Evolutionary conservation across 2,888 invertebrate genomes (phyloP), one percentile per base, ranked within the genome.

Genomic region (Uloborus plumipes): DNA sequence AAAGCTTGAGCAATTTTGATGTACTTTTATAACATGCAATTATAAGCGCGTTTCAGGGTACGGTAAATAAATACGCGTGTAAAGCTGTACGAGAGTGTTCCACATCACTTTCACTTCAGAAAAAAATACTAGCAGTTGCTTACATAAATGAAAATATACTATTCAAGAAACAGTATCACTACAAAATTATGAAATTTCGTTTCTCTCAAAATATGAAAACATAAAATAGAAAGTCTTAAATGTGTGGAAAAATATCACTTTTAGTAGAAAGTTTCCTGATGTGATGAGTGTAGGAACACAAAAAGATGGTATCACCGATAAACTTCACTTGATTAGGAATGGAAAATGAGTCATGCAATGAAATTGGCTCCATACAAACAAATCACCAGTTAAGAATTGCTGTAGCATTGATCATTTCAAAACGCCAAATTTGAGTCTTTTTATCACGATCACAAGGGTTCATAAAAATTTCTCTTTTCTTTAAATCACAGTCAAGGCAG

Each of bases 401-500:
- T 14, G 88, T 88, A 39, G 79, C 85, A 81, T 90, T 89, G 18
- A 89, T 70, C 22, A 86, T 86, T 72, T 94, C 93, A 86, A 95
- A 91, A 69, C 89, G 89, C 96, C 96, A 97, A 85, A 92, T 92
- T 89, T 97, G 96, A 0, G 93, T 92, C 66, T 89, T 87, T 0
- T 91, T 91, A 0, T 87, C 85, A 0, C 88, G 85, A 86, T 92
- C 91, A 87, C 93, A 93, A 0, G 89, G 90, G 65, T 92, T 92
- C 85, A 97, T 94, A 89, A 91, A 96, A 6, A 95, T 89, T 86
- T 91, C 92, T 73, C 91, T 91, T 15, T 91, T 90, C 0, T 90
- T 89, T 0, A 92, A 91, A 87, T 94, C 92, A 87, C 93, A 92
- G 87, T 97, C 96, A 67, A 98, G 88, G 88, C 97, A 98, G 85